Evolutionary conservation across 2,888 invertebrate species (phyloP).

Genomic region (Spodoptera picta): DNA sequence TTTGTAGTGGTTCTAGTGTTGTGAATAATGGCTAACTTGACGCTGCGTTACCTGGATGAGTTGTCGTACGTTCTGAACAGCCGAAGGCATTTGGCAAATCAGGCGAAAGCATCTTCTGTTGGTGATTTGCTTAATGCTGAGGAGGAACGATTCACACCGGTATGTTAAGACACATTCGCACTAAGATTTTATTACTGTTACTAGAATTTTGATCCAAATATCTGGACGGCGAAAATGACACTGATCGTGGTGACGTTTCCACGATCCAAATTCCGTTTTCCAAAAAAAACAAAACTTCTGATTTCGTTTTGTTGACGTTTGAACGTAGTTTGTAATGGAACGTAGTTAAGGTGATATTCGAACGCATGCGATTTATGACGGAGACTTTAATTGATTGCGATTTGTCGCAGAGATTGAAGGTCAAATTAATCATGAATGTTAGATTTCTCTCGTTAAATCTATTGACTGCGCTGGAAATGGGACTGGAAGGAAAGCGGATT

Average conservation of each 20-base stretch:
- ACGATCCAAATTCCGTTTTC: constrained; percentile 35
- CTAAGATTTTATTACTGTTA: constrained; percentile 29
- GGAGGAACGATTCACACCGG: constrained; percentile 81
- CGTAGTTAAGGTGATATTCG: constrained; percentile 36
- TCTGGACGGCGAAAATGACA: constrained; percentile 37
- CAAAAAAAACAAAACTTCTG: constrained; percentile 17
- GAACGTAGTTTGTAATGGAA: constrained; percentile 31
- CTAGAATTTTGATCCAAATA: constrained; percentile 37
- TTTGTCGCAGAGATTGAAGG: constrained; percentile 37
- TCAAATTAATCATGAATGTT: constrained; percentile 29
- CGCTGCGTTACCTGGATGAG: constrained; percentile 86
- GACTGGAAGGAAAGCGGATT: constrained; percentile 18
- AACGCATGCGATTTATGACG: constrained; percentile 23
- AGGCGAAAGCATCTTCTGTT: constrained; percentile 85
- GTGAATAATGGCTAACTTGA: constrained; percentile 81
- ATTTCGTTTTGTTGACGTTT: constrained; percentile 23
- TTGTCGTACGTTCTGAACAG: constrained; percentile 84
- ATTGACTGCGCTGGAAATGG: not conserved
- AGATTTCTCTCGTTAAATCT: constrained; percentile 13
- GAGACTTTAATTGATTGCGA: constrained; percentile 13
- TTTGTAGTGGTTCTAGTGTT: constrained; percentile 59
- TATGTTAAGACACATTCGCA: constrained; percentile 59
- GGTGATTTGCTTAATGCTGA: constrained; percentile 84
- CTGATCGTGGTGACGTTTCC: constrained; percentile 35
- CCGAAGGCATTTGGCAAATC: constrained; percentile 78